Evolutionary conservation across 2,113 vertebrate species (phyloP).

Genomic region (Serilophus lunatus): DNA sequence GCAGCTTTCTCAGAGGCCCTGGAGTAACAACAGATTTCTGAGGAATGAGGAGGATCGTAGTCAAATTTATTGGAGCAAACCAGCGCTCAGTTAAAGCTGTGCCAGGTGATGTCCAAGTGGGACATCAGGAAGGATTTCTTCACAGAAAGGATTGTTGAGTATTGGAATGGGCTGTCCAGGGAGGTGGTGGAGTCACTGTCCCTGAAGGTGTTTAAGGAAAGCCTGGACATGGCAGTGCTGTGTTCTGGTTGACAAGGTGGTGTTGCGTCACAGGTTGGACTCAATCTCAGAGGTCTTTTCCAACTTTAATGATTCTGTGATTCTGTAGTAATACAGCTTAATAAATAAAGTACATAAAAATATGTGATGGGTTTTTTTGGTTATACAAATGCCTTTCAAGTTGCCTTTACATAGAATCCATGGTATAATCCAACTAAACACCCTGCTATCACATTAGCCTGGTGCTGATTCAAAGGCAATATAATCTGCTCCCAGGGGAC

Average conservation of each 20-base stretch:
- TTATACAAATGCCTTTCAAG: not conserved
- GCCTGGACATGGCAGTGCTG: fast-evolving
- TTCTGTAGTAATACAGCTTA: not conserved
- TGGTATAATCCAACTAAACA: not conserved
- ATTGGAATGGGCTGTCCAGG: not conserved
- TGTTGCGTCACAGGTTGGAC: not conserved
- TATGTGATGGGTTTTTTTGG: fast-evolving
- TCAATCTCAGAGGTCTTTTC: not conserved
- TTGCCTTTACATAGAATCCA: not conserved
- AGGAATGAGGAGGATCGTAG: not conserved
- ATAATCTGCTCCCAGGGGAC: not conserved
- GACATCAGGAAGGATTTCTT: not conserved
- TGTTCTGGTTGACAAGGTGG: not conserved
- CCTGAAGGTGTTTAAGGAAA: not conserved
- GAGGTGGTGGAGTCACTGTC: not conserved
- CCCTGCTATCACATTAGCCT: not conserved
- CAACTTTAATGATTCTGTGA: not conserved
- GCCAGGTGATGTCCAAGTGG: not conserved
- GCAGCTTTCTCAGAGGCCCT: not conserved
- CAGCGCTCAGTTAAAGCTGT: not conserved
- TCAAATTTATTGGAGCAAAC: not conserved
- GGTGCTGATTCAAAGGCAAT: not conserved
- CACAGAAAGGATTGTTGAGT: not conserved
- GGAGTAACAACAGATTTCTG: not conserved
- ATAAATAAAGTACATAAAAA: not conserved